Percentiles rank a stretch among this genome's conserved stretches.
Evolutionary conservation across 1,140 invertebrate species (phyloP).

Genomic region (Scaptomyza graminum): DNA sequence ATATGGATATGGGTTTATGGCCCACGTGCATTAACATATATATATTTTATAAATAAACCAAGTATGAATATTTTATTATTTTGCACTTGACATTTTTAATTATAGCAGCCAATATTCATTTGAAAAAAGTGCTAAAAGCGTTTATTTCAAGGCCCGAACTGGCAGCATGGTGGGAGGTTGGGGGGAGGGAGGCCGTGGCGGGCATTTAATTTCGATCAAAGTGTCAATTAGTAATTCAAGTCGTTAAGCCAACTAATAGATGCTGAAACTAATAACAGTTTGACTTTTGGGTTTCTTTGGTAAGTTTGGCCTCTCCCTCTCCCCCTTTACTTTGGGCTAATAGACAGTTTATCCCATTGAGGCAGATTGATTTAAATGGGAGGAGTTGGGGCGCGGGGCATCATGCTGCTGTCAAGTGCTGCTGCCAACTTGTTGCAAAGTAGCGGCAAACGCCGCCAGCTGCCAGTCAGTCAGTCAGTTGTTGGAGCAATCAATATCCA

Average conservation of each 20-base stretch:
- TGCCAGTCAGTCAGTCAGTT: no score
- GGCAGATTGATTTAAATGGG: neutral
- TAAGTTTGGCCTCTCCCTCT: neutral
- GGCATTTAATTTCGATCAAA: neutral
- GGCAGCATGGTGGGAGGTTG: no score
- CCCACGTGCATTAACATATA: no score
- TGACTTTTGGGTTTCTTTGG: neutral
- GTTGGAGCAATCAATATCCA: slow-evolving; percentile 5
- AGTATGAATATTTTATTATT: no score
- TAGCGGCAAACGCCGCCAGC: no score
- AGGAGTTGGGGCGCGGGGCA: no score
- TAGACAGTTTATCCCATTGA: neutral
- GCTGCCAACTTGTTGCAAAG: slow-evolving; percentile 14
- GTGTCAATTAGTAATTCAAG: neutral
- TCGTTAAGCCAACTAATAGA: neutral
- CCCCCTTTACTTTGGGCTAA: neutral
- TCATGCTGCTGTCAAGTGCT: neutral
- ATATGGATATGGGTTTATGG: neutral
- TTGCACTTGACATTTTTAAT: no score
- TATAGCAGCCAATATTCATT: no score
- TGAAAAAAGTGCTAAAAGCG: no score
- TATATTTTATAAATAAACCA: no score
- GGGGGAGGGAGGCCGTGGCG: neutral
- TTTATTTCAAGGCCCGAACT: neutral
- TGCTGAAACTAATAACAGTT: neutral